These are phyloP conservation scores for Sarcoramphus papa DNA, from an alignment of 2,797 vertebrate genomes.

Conservation along the genomic window DNA sequence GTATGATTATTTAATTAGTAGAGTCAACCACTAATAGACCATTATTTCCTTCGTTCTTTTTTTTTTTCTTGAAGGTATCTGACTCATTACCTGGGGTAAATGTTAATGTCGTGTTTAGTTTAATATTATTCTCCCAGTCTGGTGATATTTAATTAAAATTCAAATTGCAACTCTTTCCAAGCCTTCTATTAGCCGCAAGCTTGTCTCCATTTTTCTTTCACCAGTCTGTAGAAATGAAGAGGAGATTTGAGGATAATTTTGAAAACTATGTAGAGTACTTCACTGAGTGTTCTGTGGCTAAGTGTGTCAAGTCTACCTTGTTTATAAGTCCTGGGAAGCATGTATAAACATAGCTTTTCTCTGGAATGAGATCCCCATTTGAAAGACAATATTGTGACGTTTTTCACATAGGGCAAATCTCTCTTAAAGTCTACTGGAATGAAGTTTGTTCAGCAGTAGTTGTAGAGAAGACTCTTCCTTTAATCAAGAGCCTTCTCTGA, in stretches of 20 bases:
- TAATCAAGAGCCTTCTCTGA: neutral
- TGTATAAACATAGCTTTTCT: neutral
- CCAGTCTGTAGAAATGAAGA: neutral
- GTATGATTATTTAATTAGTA: constrained; percentile 13
- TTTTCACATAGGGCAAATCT: neutral
- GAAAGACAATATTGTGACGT: neutral
- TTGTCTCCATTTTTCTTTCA: neutral
- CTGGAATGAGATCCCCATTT: neutral
- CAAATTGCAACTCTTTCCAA: neutral
- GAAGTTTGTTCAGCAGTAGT: neutral
- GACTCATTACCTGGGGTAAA: constrained; percentile 24
- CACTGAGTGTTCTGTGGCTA: neutral
- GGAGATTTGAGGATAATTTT: neutral
- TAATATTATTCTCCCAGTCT: constrained; percentile 7
- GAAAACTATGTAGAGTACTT: neutral
- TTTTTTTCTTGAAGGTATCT: neutral
- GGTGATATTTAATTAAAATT: constrained; percentile 18
- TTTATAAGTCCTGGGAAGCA: neutral
- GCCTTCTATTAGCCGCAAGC: neutral
- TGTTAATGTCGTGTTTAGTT: constrained; percentile 28
- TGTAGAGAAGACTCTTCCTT: neutral
- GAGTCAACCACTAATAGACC: neutral
- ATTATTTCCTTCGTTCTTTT: neutral
- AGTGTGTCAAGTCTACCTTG: neutral
- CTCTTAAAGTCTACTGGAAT: neutral